A percentile compares a stretch with the other conserved stretches of the same genome.
phyloP scores from a whole-genome alignment of 2,113 vertebrate genomes.

The Carassius auratus region DNA sequence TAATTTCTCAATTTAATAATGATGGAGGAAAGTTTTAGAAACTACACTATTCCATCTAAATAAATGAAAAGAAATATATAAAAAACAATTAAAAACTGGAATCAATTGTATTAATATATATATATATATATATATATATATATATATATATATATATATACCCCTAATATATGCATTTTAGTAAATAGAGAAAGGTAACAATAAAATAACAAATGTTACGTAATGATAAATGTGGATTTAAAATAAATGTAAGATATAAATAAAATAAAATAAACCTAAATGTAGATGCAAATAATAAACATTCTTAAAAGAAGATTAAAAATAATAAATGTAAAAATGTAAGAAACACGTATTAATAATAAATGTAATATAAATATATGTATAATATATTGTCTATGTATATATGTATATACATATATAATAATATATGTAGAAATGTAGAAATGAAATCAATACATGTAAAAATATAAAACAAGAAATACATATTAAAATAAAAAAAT shows the following conservation, averaged over 20 bases:
- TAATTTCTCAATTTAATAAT: constrained; percentile 37
- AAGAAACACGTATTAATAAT: neutral
- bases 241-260: neutral
- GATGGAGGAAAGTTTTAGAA: neutral
- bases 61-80: neutral
- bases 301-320: no score
- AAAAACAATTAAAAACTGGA: neutral
- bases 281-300: no score
- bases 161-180: no score
- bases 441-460: neutral
- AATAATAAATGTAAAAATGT: neutral
- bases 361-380: neutral
- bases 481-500: no score
- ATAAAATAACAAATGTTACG: neutral
- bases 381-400: no score
- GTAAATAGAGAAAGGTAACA: neutral
- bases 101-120: neutral
- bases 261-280: no score
- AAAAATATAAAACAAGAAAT: neutral
- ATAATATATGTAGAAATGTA: no score
- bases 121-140: no score
- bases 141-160: no score
- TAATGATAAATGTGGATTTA: neutral
- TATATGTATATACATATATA: no score
- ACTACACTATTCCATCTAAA: neutral